A percentile compares a stretch with the other conserved stretches of the same genome.
These are phyloP conservation scores for Leucoraja erinaceus DNA, from an alignment of 2,113 vertebrate genomes.

Conservation along the genomic window DNA sequence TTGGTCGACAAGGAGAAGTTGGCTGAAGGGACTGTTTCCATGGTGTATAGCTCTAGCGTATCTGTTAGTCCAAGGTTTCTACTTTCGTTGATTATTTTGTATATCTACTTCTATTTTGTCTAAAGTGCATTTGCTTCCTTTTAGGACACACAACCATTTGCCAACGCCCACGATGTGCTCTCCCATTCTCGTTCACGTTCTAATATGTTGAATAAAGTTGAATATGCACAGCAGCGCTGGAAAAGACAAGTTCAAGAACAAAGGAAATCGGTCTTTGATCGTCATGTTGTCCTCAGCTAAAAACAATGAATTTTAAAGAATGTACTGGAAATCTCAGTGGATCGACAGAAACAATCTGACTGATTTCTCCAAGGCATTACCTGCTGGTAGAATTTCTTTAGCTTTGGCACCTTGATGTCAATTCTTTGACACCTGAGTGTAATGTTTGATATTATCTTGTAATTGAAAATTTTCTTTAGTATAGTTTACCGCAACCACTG, in stretches of 20 bases:
- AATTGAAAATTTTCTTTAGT: neutral
- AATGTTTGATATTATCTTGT: neutral
- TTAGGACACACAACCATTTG: slow-evolving; percentile 92
- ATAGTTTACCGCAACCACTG: neutral
- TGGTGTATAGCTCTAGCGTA: neutral
- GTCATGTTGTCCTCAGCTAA: slow-evolving; percentile 95
- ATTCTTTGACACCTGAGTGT: neutral
- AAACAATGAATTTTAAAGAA: neutral
- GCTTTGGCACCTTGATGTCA: neutral
- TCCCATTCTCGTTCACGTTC: slow-evolving; percentile 80
- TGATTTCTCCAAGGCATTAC: neutral
- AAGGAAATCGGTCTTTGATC: slow-evolving; percentile 93
- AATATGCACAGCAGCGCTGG: slow-evolving; percentile 95
- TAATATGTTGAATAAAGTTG: slow-evolving; percentile 93
- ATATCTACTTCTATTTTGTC: neutral
- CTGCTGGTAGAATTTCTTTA: neutral
- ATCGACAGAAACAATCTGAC: neutral
- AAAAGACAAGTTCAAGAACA: slow-evolving; percentile 94
- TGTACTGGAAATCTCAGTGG: neutral
- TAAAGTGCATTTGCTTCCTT: neutral
- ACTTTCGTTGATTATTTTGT: neutral
- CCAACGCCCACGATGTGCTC: slow-evolving; percentile 87
- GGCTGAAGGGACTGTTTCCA: neutral
- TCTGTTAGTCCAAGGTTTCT: neutral
- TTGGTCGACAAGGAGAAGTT: no score